A percentile compares a stretch with the other conserved stretches of the same genome.
Evolutionary conservation across 2,113 vertebrate genomes (phyloP).

Genomic region (Hystrix cristata): DNA sequence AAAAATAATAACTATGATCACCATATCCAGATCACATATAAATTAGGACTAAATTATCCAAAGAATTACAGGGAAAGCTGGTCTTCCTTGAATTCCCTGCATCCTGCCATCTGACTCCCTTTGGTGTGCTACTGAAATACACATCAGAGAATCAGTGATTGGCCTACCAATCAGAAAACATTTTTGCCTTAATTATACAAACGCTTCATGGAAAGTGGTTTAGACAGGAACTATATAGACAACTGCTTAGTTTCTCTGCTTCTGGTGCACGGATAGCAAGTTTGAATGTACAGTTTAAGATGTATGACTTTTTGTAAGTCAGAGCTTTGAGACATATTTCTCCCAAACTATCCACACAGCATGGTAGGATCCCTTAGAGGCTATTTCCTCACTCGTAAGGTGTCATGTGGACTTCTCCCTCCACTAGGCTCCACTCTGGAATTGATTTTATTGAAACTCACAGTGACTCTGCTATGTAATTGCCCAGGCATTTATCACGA

Average conservation of each 20-base stretch:
- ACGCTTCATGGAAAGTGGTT: neutral
- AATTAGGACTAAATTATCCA: neutral
- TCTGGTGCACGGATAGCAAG: neutral
- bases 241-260: neutral
- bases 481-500: conserved; percentile 25
- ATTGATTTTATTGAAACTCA: neutral
- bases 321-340: neutral
- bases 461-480: neutral
- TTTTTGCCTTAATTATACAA: neutral
- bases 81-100: neutral
- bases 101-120: neutral
- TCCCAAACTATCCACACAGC: neutral
- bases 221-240: neutral
- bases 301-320: neutral
- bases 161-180: neutral
- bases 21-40: neutral
- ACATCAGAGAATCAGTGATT: neutral
- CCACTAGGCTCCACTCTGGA: neutral
- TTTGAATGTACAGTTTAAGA: neutral
- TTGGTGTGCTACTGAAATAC: neutral
- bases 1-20: neutral
- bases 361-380: neutral
- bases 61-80: neutral
- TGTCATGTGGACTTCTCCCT: neutral
- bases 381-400: neutral